These are phyloP conservation scores for Scophthalmus maximus DNA, from an alignment of 2,113 vertebrate species.

Conservation along the genomic window DNA sequence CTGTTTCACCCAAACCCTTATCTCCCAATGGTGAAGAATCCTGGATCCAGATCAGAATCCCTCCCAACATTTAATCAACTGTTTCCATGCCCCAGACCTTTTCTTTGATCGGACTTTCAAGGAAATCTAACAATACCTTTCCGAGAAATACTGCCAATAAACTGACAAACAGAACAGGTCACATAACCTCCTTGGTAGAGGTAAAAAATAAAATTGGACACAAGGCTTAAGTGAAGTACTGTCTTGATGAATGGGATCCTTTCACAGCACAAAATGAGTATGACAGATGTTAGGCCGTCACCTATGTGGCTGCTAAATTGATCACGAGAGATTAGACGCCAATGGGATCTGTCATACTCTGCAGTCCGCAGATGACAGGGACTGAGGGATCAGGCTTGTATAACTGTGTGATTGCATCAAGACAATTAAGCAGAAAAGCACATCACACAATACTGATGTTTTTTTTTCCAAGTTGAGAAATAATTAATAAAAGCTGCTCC, in stretches of 20 bases:
- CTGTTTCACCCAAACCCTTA: too few relatives aligned
- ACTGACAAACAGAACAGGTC: too few relatives aligned
- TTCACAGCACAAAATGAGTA: too few relatives aligned
- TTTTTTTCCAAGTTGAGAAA: too few relatives aligned
- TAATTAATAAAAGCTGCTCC: neutral
- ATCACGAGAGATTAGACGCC: slow-evolving; percentile 11
- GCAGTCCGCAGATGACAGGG: neutral
- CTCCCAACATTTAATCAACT: too few relatives aligned
- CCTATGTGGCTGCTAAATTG: neutral
- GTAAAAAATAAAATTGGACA: neutral
- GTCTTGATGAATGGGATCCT: neutral
- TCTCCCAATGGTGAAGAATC: too few relatives aligned
- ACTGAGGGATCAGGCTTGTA: slow-evolving; percentile 3
- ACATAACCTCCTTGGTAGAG: neutral
- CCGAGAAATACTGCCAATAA: too few relatives aligned
- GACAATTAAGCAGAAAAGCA: neutral
- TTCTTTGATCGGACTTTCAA: too few relatives aligned
- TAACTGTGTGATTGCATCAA: neutral
- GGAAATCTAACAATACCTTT: too few relatives aligned
- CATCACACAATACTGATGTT: neutral
- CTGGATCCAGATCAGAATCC: too few relatives aligned
- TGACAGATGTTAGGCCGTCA: neutral
- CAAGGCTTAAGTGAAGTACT: neutral
- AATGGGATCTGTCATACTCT: neutral
- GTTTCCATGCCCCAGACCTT: too few relatives aligned